These are phyloP conservation scores for Coelinius sp. DNA, from an alignment of 2,888 invertebrate species.

Conservation along the genomic window DNA sequence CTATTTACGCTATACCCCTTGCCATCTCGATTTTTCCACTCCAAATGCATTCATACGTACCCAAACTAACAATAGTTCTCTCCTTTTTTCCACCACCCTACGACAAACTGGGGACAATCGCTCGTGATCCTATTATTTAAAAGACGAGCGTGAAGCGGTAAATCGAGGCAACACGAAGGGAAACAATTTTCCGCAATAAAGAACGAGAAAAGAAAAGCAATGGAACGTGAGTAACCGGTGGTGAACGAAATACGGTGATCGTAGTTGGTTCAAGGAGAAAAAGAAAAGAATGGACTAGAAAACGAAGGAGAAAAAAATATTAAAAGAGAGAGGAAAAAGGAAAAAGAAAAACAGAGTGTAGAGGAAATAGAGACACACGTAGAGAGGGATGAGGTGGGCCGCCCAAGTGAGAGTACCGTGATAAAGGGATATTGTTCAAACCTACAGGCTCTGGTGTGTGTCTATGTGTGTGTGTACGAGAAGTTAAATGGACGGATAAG, in stretches of 20 bases:
- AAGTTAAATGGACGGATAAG: conserved; percentile 65
- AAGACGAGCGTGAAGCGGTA: conserved; percentile 20
- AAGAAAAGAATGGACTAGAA: conserved; percentile 1
- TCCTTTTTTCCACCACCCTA: neutral
- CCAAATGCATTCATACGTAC: neutral
- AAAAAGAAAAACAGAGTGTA: conserved; percentile 28
- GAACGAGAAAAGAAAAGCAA: conserved; percentile 27
- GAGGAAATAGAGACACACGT: conserved; percentile 32
- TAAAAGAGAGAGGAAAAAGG: conserved; percentile 30
- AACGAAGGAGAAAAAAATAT: conserved; percentile 21
- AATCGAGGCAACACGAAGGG: conserved; percentile 27
- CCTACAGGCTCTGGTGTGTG: conserved; percentile 33
- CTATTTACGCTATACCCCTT: conserved; percentile 26
- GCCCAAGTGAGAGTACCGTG: conserved; percentile 48
- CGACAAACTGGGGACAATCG: neutral
- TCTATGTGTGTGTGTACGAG: no score
- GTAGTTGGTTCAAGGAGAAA: conserved; percentile 20
- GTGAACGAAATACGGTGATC: conserved; percentile 20
- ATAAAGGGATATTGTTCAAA: conserved; percentile 61
- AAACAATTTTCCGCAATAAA: conserved; percentile 26
- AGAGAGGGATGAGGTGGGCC: conserved; percentile 38
- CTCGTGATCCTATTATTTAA: conserved; percentile 29
- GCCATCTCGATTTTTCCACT: neutral
- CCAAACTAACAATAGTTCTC: neutral
- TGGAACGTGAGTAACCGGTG: conserved; percentile 22